Evolutionary conservation across 92 coral and sea anemone species (phyloP), one percentile per base, ranked within the genome.

Genomic region (Zoanthus sansibaricus): DNA sequence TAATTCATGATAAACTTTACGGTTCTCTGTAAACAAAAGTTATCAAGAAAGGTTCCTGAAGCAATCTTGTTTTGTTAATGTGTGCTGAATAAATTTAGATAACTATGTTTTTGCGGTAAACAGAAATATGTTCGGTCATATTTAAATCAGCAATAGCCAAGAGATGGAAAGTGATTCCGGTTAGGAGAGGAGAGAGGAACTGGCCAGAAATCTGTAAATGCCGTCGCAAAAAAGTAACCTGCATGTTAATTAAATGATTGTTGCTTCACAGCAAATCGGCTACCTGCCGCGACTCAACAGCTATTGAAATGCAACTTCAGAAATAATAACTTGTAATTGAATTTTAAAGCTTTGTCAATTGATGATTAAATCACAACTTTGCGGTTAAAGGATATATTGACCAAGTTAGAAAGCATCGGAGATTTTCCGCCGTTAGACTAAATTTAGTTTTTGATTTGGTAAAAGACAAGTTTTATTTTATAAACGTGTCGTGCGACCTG

Each of bases 171-270:
- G 16, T 21, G 37, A 67, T 3, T n/a, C 31, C 10, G 25, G 25
- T 25, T 62, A 10, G 25, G 73, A 21, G 85, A 75, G 62, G 85
- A 74, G 75, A 66, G 66, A 21, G 42, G 44, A 14, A 48, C 20
- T 67, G 8, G 17, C 74, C 9, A 31, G 25, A 6, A 14, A 71
- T 44, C 75, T 46, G 37, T 20, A 20, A 18, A 21, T 80, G 61
- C 13, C 10, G 25, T 1, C 21, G 5, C 9, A n/a, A 21, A 17
- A 20, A 62, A 1, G 67, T 48, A 13, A 80, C 85, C 85, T 68
- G 25, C 25, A 25, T 25, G 85, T 80, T 80, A 80, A 80, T 80
- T 80, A 67, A 58, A 59, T 62, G 85, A 80, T 80, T 66, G 85
- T 68, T 67, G 52, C 46, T 80, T 67, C 20, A 80, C 47, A 80